phyloP scores from a whole-genome alignment of 2,113 vertebrate genomes.

The Gambusia affinis region DNA sequence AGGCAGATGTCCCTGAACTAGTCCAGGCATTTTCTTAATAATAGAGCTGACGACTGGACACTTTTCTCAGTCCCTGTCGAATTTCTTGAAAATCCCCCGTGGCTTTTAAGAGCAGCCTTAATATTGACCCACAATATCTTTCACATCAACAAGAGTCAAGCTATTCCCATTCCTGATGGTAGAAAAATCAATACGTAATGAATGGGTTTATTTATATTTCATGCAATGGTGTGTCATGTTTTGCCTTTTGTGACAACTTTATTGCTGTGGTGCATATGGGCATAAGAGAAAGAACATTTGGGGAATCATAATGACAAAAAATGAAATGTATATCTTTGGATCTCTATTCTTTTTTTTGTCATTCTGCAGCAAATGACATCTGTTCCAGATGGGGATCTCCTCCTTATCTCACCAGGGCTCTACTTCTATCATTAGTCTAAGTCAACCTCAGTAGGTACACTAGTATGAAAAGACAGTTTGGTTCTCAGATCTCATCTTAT shows the following conservation, averaged over 20 bases:
- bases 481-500: constrained; percentile 70
- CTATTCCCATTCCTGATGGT: constrained; percentile 65
- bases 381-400: constrained; percentile 54
- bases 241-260: constrained; percentile 68
- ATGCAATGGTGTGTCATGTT: constrained; percentile 64
- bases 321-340: constrained; percentile 12
- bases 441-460: constrained; percentile 64
- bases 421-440: constrained; percentile 71
- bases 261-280: constrained; percentile 48
- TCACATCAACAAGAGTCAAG: constrained; percentile 61
- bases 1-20: constrained; percentile 77
- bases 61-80: constrained; percentile 49
- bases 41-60: constrained; percentile 48
- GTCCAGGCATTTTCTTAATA: constrained; percentile 65
- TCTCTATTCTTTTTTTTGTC: constrained; percentile 46
- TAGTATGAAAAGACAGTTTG: constrained; percentile 71
- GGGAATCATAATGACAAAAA: constrained; percentile 28
- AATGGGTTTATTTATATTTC: constrained; percentile 76
- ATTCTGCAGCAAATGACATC: constrained; percentile 56
- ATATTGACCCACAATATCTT: constrained; percentile 74
- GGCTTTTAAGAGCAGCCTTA: constrained; percentile 70
- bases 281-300: constrained; percentile 18
- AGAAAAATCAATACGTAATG: constrained; percentile 74
- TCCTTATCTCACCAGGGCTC: constrained; percentile 59
- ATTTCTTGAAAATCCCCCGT: constrained; percentile 68